Percentiles rank a stretch among this genome's conserved stretches.
Evolutionary conservation across 37 sponge, comb jelly and placozoan species (phyloP).

Genomic region (Aplysina aerophoba): DNA sequence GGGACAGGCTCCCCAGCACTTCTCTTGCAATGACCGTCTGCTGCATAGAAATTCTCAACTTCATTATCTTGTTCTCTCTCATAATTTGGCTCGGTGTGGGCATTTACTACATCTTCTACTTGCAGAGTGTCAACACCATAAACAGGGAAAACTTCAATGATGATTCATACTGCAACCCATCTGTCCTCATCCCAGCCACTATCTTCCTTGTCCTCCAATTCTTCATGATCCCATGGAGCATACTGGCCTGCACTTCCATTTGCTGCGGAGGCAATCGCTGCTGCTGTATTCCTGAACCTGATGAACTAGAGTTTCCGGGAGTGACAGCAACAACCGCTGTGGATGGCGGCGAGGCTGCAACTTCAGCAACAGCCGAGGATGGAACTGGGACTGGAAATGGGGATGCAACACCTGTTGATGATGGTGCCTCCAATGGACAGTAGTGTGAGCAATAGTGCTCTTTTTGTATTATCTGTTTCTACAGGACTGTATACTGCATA

Average conservation of each 20-base stretch:
- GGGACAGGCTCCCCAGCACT: conserved; percentile 5
- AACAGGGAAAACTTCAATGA: too few species aligned
- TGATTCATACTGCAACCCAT: background rate
- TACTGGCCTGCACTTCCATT: background rate
- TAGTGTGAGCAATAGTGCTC: too few species aligned
- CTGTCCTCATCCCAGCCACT: conserved; percentile 18
- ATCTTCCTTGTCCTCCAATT: background rate
- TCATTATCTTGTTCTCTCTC: background rate
- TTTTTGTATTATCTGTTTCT: too few species aligned
- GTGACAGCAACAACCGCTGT: background rate
- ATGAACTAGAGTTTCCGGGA: background rate
- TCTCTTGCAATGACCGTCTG: background rate
- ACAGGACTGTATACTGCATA: too few species aligned
- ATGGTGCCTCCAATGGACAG: too few species aligned
- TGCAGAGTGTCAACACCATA: too few species aligned
- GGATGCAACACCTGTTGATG: too few species aligned
- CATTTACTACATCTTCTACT: background rate
- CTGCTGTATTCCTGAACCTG: background rate
- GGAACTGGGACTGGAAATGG: too few species aligned
- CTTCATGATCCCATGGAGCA: background rate
- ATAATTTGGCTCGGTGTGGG: conserved; percentile 20
- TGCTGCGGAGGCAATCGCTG: conserved; percentile 17
- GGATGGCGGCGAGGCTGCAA: too few species aligned
- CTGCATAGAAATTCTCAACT: background rate
- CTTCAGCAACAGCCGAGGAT: too few species aligned